Evolutionary conservation across 2,113 vertebrate species (phyloP).

Genomic region (Dissostichus mawsoni): DNA sequence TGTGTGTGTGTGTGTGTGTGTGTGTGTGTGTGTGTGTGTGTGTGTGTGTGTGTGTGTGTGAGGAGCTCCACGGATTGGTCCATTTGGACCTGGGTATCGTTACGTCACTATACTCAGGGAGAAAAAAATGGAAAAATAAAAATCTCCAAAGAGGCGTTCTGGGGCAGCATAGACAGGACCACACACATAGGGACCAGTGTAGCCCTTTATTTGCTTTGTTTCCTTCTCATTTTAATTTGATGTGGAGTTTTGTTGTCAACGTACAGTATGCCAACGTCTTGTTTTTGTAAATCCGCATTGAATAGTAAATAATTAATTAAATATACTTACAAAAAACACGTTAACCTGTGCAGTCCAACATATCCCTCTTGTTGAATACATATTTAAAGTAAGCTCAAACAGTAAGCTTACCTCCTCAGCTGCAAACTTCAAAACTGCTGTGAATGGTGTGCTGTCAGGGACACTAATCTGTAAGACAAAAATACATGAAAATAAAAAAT

Average conservation of each 20-base stretch:
- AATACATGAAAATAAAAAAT: neutral
- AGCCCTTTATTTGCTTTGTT: too few species aligned
- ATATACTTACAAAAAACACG: neutral
- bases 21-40: too few species aligned
- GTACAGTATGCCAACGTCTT: neutral
- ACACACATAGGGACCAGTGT: too few species aligned
- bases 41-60: too few species aligned
- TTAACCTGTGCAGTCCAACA: neutral
- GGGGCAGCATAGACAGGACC: too few species aligned
- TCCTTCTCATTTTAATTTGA: neutral
- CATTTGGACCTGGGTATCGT: too few species aligned
- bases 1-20: too few species aligned
- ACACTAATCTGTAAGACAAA: constrained; percentile 88
- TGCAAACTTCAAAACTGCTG: constrained; percentile 96
- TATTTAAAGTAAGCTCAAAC: neutral
- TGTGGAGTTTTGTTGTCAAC: neutral
- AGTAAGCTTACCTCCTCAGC: constrained; percentile 90
- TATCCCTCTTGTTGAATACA: neutral
- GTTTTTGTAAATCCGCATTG: neutral
- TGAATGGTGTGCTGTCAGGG: constrained; percentile 95
- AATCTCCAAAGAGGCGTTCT: too few species aligned
- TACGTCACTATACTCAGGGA: too few species aligned
- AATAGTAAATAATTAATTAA: neutral
- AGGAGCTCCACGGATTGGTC: too few species aligned
- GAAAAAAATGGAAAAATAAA: too few species aligned